Evolutionary conservation across 2,113 vertebrate genomes (phyloP).

Genomic region (Labrus mixtus): DNA sequence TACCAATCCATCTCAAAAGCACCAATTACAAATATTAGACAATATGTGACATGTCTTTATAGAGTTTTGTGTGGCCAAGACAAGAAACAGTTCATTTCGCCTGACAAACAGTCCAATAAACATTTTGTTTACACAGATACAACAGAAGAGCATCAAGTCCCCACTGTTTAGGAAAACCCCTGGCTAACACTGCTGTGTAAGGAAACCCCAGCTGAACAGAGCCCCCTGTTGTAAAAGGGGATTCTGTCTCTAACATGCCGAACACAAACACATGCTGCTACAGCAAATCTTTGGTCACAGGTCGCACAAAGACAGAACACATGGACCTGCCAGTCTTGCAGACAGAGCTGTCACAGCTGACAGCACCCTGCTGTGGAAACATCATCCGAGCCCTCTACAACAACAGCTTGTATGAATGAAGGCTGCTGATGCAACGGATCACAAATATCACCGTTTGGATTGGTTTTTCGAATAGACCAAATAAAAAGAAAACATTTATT

Average conservation of each 20-base stretch:
- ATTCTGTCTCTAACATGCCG: conserved; percentile 5
- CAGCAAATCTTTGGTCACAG: conserved; percentile 62
- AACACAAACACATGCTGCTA: conserved; percentile 32
- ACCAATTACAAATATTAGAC: no score
- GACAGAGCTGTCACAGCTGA: conserved; percentile 58
- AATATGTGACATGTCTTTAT: no score
- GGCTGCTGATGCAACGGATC: background rate
- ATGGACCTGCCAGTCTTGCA: conserved; percentile 65
- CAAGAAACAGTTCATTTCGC: no score
- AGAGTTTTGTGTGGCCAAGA: no score
- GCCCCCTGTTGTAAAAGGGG: conserved; percentile 6
- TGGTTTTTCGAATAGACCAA: no score
- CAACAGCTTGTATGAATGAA: background rate
- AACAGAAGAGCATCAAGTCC: no score
- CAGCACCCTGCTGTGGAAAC: background rate
- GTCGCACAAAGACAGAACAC: conserved; percentile 56
- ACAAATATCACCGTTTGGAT: no score
- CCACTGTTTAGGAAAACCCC: no score
- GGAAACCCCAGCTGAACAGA: background rate
- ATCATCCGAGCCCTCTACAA: background rate
- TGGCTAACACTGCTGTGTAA: background rate
- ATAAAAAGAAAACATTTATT: no score
- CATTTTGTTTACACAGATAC: no score
- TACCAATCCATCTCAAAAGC: no score
- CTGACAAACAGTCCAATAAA: no score